Conservation (phyloP, 2,113 vertebrate species). For the Odocoileus hemionus region DNA sequence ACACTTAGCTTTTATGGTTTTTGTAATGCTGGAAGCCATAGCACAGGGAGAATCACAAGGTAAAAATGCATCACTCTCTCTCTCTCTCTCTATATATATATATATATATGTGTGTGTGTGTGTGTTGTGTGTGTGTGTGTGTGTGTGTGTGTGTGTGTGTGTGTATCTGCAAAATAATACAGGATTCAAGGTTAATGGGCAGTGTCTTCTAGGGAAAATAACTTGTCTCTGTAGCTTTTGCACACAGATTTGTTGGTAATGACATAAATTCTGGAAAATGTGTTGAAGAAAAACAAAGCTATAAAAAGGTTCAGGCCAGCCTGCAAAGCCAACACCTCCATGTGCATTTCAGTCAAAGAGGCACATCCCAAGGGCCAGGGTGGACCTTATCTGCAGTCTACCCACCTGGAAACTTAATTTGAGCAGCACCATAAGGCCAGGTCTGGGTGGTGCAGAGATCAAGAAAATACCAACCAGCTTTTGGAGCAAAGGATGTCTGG, state of each 20-base stretch:
- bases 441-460: background rate
- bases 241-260: background rate
- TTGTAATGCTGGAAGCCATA: background rate
- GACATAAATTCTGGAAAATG: slow-evolving; percentile 10
- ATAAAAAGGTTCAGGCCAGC: background rate
- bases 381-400: background rate
- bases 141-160: too few species aligned
- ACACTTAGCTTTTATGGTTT: background rate
- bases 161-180: background rate
- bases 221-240: background rate
- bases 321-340: background rate
- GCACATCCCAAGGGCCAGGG: background rate
- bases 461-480: background rate
- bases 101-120: background rate
- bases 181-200: background rate
- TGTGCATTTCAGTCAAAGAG: background rate
- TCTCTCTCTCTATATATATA: background rate
- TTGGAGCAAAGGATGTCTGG: background rate
- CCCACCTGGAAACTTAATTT: background rate
- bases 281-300: background rate
- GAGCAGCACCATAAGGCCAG: background rate
- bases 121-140: background rate
- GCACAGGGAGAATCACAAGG: background rate
- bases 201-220: background rate
- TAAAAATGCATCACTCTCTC: background rate